A percentile compares a stretch with the other conserved stretches of the same genome.
These are phyloP conservation scores for Protaetia brevitarsis DNA, from an alignment of 1,140 invertebrate species.

Conservation along the genomic window DNA sequence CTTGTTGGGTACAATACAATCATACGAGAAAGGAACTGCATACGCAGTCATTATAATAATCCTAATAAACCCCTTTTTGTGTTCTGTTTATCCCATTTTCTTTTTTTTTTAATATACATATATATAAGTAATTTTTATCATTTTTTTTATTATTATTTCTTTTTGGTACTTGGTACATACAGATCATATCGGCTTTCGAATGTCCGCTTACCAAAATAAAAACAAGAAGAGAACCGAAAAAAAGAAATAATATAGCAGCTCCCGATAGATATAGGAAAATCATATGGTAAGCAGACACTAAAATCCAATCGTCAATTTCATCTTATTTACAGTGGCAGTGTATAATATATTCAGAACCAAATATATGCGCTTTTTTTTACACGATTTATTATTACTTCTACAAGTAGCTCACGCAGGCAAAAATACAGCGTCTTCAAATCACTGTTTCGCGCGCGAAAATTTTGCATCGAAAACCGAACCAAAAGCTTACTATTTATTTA, in stretches of 20 bases:
- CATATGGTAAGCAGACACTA: constrained; percentile 34
- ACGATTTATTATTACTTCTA: background rate
- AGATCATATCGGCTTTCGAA: constrained; percentile 43
- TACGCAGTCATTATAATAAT: constrained; percentile 40
- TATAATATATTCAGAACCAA: constrained; percentile 38
- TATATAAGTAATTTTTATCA: constrained; percentile 1
- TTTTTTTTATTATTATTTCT: constrained; percentile 6
- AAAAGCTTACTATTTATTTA: no score
- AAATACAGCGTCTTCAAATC: constrained; percentile 45
- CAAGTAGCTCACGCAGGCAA: constrained; percentile 40
- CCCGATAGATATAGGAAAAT: background rate
- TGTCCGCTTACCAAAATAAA: constrained; percentile 37
- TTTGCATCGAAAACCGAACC: no score
- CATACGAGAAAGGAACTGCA: constrained; percentile 42
- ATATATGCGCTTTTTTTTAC: constrained; percentile 27
- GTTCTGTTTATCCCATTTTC: background rate
- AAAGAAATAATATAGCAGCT: background rate
- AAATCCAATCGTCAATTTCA: constrained; percentile 42
- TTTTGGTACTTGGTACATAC: constrained; percentile 48
- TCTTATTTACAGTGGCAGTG: constrained; percentile 43
- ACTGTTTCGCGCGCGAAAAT: background rate
- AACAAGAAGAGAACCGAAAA: background rate
- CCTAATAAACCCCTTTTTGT: constrained; percentile 26
- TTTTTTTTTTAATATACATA: background rate
- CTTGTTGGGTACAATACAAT: constrained; percentile 49